A percentile compares a stretch with the other conserved stretches of the same genome.
Evolutionary conservation across 1,140 invertebrate genomes (phyloP).

Genomic region (Bicyclus anynana): DNA sequence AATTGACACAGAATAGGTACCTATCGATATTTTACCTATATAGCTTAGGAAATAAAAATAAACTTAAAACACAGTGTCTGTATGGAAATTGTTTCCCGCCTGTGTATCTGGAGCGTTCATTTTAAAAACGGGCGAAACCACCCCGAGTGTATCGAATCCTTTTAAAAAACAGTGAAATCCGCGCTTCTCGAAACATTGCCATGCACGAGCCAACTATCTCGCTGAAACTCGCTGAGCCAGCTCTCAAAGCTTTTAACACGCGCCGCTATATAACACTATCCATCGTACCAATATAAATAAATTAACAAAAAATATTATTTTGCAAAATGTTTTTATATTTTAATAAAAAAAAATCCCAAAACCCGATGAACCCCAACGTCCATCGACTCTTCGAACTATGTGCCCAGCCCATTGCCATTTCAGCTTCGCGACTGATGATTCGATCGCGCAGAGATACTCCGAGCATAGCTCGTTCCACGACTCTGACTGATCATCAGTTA

Average conservation of each 20-base stretch:
- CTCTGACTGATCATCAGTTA: too few species aligned
- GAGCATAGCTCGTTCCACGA: too few species aligned
- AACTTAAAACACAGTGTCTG: background rate
- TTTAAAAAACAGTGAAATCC: slow-evolving; percentile 23
- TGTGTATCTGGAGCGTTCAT: slow-evolving; percentile 12
- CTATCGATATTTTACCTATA: too few species aligned
- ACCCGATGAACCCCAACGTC: too few species aligned
- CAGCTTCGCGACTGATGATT: too few species aligned
- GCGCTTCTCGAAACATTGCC: slow-evolving; percentile 31
- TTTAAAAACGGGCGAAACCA: slow-evolving; percentile 16
- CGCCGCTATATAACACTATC: slow-evolving; percentile 16
- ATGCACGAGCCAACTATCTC: slow-evolving; percentile 31
- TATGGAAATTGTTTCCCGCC: slow-evolving; percentile 16
- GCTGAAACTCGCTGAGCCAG: slow-evolving; percentile 38
- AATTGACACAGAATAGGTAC: too few species aligned
- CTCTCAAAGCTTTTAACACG: slow-evolving; percentile 41
- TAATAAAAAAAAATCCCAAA: too few species aligned
- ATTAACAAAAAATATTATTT: too few species aligned
- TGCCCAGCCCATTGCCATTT: too few species aligned
- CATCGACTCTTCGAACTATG: too few species aligned
- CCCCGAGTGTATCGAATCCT: slow-evolving; percentile 17
- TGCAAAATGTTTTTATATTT: too few species aligned
- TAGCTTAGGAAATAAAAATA: background rate
- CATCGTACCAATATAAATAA: background rate
- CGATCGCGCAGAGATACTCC: too few species aligned